phyloP scores from a whole-genome alignment of 2,797 vertebrate genomes.

The Channa striata region DNA sequence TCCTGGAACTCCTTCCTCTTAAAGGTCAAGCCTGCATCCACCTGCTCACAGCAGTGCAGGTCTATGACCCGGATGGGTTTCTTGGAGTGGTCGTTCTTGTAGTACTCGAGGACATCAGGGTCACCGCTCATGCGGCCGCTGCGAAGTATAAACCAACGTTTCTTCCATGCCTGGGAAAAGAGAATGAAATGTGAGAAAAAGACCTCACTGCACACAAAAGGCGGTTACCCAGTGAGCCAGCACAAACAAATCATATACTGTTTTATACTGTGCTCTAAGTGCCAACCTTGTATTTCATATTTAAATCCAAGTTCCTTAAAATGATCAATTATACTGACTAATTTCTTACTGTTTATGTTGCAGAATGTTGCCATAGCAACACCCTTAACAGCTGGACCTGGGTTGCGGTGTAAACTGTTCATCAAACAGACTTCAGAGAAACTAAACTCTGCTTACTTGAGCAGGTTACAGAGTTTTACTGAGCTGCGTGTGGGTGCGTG shows the following conservation, averaged over 20 bases:
- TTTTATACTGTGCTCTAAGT: too few relatives aligned
- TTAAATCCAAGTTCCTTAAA: neutral
- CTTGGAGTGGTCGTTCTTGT: conserved; percentile 98
- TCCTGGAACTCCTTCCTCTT: conserved; percentile 99
- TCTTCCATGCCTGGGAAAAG: conserved; percentile 94
- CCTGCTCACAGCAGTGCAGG: conserved; percentile 97
- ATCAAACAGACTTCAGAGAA: conserved; percentile 59
- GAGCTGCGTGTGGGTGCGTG: conserved; percentile 57
- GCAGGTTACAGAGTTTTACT: conserved; percentile 35
- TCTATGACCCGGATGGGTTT: conserved; percentile 96
- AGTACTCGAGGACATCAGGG: conserved; percentile 97
- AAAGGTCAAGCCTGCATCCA: conserved; percentile 96
- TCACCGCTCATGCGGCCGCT: conserved; percentile 98
- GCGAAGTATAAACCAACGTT: conserved; percentile 97
- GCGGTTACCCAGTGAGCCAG: neutral
- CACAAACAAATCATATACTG: neutral
- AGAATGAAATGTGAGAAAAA: conserved; percentile 7
- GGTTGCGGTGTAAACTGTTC: conserved; percentile 51
- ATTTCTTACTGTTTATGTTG: neutral
- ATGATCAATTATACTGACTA: neutral
- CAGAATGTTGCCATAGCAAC: conserved; percentile 25
- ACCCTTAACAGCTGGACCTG: conserved; percentile 49
- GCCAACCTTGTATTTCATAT: neutral
- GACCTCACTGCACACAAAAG: neutral
- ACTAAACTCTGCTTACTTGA: conserved; percentile 42